A percentile compares a stretch with the other conserved stretches of the same genome.
Conservation (phyloP, 2,888 invertebrate genomes). For the Sphaeridia pumilis region DNA sequence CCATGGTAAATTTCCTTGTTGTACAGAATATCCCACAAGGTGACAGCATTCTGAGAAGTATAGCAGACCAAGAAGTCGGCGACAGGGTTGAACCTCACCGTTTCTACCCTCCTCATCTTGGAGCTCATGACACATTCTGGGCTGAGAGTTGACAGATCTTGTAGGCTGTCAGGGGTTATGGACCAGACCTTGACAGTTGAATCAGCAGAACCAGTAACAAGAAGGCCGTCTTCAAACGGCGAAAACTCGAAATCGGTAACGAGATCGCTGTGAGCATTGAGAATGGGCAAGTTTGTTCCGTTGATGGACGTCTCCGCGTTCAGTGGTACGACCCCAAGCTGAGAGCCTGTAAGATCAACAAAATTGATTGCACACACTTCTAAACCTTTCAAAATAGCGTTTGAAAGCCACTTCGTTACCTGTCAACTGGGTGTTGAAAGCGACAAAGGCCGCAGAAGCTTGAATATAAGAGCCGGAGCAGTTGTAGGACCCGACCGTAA, state of each 20-base stretch:
- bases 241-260: constrained; percentile 93
- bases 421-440: constrained; percentile 87
- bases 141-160: constrained; percentile 27
- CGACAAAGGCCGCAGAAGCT: constrained; percentile 84
- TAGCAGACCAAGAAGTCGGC: constrained; percentile 81
- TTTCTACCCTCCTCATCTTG: constrained; percentile 74
- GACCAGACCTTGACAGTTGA: constrained; percentile 39
- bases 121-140: constrained; percentile 65
- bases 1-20: constrained; percentile 52
- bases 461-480: constrained; percentile 92
- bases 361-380: not conserved
- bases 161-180: constrained; percentile 22
- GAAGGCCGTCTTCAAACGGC: constrained; percentile 82
- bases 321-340: constrained; percentile 75
- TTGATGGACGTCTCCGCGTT: constrained; percentile 80
- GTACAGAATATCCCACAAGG: constrained; percentile 72
- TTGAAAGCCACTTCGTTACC: constrained; percentile 46
- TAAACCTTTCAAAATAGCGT: not conserved
- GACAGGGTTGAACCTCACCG: constrained; percentile 80
- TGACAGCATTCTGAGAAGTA: constrained; percentile 66
- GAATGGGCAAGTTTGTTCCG: constrained; percentile 65
- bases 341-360: constrained; percentile 52
- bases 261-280: constrained; percentile 77
- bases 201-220: constrained; percentile 63
- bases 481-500: constrained; percentile 83